These are phyloP conservation scores for Abrostola triplasia DNA, from an alignment of 2,888 invertebrate species.

Conservation along the genomic window DNA sequence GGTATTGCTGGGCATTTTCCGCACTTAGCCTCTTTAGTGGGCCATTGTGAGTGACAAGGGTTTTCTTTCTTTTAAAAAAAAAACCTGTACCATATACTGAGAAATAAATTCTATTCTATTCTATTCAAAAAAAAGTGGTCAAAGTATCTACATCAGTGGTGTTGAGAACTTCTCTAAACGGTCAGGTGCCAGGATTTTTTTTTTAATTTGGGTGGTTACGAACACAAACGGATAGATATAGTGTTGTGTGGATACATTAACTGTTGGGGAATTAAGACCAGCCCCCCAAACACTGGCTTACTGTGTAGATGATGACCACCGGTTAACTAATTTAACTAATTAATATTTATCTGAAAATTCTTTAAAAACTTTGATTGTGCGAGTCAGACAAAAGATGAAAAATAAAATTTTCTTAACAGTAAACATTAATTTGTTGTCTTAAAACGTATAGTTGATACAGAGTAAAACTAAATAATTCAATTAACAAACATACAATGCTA, in stretches of 20 bases:
- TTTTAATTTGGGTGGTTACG: constrained; percentile 63
- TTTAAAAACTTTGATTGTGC: constrained; percentile 63
- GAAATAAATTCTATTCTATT: no score
- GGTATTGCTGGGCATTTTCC: no score
- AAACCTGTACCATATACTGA: no score
- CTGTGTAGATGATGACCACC: constrained; percentile 83
- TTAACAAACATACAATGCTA: accelerated
- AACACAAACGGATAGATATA: constrained; percentile 75
- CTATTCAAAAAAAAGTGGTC: no score
- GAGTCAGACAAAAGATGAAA: constrained; percentile 60
- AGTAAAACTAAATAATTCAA: background rate
- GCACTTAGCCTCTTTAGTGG: no score
- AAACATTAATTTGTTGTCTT: background rate
- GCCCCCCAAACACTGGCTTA: constrained; percentile 76
- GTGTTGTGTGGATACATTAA: constrained; percentile 71
- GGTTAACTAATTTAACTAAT: background rate
- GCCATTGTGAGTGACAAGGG: no score
- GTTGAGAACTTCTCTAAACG: constrained; percentile 83
- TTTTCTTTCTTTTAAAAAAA: no score
- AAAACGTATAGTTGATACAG: background rate
- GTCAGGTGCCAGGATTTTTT: constrained; percentile 81
- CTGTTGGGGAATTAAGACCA: constrained; percentile 69
- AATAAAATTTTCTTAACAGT: background rate
- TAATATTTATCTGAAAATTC: constrained; percentile 17
- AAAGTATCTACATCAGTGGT: constrained; percentile 80